Evolutionary conservation across 2,797 vertebrate species (phyloP).

Genomic region (Enteromius unitaeniatus): DNA sequence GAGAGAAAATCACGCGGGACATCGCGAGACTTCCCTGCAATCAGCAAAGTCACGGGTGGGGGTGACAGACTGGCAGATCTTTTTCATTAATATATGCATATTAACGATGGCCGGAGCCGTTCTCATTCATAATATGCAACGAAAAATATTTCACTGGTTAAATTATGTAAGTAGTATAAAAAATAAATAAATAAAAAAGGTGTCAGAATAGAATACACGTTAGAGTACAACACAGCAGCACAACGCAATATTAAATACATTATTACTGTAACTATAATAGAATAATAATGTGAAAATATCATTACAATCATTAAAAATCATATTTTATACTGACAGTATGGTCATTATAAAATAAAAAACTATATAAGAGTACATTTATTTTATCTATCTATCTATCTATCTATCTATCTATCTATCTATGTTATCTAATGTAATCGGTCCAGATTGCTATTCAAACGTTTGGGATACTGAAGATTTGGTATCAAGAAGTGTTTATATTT

Average conservation of each 20-base stretch:
- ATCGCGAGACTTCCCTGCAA: conserved; percentile 56
- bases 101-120: background rate
- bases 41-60: conserved; percentile 55
- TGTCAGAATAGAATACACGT: background rate
- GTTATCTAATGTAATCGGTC: no score
- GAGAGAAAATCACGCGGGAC: conserved; percentile 51
- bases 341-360: background rate
- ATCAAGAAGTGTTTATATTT: background rate
- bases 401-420: no score
- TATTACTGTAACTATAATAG: no score
- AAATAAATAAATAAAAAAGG: background rate
- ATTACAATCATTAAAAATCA: no score
- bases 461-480: background rate
- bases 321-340: no score
- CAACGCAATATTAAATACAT: background rate
- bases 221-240: background rate
- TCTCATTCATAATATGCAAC: background rate
- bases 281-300: background rate
- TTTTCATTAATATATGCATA: conserved; percentile 12
- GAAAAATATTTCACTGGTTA: background rate
- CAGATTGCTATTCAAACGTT: background rate
- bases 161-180: background rate
- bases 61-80: background rate
- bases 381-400: no score
- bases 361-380: no score